Evolutionary conservation across 92 coral and sea anemone species (phyloP).

Genomic region (Isaurus tuberculatus): DNA sequence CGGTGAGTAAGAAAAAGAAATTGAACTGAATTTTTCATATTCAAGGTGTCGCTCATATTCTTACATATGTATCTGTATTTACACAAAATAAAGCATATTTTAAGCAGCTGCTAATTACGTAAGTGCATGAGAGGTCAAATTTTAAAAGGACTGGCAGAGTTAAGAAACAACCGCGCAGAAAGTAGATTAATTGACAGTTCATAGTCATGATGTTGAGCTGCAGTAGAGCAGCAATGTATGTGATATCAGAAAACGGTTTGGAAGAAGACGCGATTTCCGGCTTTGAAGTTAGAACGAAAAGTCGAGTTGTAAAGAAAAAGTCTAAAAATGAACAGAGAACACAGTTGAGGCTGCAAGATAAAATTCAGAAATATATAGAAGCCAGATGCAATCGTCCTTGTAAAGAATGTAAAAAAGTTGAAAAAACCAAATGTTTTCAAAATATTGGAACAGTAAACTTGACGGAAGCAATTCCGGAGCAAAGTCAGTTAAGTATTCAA

Average conservation of each 20-base stretch:
- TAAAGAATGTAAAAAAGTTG: neutral
- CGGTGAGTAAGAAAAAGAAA: no score
- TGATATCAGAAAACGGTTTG: conserved; percentile 71
- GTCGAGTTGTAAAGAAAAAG: conserved; percentile 50
- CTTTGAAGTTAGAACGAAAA: conserved; percentile 37
- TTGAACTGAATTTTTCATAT: no score
- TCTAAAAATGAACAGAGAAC: neutral
- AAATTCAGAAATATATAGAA: neutral
- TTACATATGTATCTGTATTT: no score
- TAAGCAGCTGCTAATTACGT: no score
- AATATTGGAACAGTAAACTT: neutral
- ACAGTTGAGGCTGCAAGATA: conserved; percentile 1
- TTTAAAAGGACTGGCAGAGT: neutral
- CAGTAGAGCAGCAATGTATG: conserved; percentile 78
- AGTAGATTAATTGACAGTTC: no score
- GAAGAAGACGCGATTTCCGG: conserved; percentile 56
- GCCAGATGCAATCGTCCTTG: neutral
- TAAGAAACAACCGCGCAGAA: neutral
- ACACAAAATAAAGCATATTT: neutral
- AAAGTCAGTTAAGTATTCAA: neutral
- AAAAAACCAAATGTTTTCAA: neutral
- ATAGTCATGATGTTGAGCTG: no score
- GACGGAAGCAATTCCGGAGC: conserved; percentile 1
- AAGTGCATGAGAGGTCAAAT: neutral
- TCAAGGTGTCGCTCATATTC: no score